Conservation (phyloP, 2,113 vertebrate species). For the Spheniscus mendiculus region DNA sequence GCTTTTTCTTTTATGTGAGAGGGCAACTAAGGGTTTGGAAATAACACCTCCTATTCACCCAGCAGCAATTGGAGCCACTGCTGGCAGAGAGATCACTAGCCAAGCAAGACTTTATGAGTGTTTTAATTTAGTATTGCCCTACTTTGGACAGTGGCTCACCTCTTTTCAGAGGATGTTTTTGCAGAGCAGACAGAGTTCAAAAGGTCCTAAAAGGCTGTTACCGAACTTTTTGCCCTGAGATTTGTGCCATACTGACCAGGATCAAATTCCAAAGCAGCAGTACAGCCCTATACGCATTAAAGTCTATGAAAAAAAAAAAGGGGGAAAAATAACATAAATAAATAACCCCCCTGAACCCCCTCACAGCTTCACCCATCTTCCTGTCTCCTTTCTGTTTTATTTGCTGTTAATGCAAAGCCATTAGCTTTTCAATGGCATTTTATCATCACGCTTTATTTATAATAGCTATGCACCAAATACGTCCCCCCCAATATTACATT, state of each 20-base stretch:
- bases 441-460: background rate
- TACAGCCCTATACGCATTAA: slow-evolving; percentile 4
- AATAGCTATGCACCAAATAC: background rate
- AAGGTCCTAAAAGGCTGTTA: slow-evolving; percentile 47
- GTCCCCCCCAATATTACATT: too few relatives aligned
- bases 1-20: background rate
- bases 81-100: background rate
- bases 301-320: background rate
- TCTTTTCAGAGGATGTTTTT: slow-evolving; percentile 47
- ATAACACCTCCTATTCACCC: background rate
- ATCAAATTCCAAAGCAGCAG: background rate
- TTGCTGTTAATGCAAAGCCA: background rate
- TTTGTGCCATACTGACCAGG: background rate
- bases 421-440: background rate
- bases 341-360: background rate
- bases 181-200: slow-evolving; percentile 60
- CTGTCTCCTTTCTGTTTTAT: background rate
- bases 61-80: background rate
- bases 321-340: too few relatives aligned
- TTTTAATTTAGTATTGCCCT: slow-evolving; percentile 4
- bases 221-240: slow-evolving; percentile 17
- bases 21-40: slow-evolving; percentile 13
- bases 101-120: background rate
- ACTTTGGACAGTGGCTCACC: background rate
- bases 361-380: background rate